Evolutionary conservation across 2,113 vertebrate species (phyloP).

Genomic region (Dipodomys spectabilis): DNA sequence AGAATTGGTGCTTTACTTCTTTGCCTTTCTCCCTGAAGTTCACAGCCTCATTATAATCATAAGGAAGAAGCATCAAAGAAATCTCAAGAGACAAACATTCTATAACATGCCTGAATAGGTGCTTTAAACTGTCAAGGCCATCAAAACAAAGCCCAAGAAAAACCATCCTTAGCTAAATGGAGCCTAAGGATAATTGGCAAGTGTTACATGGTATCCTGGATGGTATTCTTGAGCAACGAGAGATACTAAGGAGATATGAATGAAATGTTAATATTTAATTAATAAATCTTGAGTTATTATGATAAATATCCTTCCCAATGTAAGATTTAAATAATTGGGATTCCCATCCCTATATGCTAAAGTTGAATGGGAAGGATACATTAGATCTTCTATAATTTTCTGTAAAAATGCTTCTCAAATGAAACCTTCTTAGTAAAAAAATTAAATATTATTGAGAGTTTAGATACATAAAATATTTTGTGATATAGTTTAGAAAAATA

Average conservation of each 20-base stretch:
- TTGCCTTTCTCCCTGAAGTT: not conserved
- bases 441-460: not conserved
- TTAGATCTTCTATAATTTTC: not conserved
- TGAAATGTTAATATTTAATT: not conserved
- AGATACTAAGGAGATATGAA: not conserved
- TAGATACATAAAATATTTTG: not conserved
- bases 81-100: not conserved
- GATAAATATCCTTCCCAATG: not conserved
- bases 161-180: not conserved
- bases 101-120: not conserved
- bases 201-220: not conserved
- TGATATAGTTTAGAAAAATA: not conserved
- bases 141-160: not conserved
- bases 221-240: not conserved
- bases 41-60: not conserved
- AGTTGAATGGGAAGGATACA: not conserved
- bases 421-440: not conserved
- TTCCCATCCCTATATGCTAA: not conserved
- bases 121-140: not conserved
- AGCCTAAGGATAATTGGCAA: not conserved
- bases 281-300: not conserved
- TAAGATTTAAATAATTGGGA: not conserved
- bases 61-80: not conserved
- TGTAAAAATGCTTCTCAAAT: not conserved
- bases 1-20: not conserved